phyloP scores from a whole-genome alignment of 2,113 vertebrate species.

The Albula glossodonta region DNA sequence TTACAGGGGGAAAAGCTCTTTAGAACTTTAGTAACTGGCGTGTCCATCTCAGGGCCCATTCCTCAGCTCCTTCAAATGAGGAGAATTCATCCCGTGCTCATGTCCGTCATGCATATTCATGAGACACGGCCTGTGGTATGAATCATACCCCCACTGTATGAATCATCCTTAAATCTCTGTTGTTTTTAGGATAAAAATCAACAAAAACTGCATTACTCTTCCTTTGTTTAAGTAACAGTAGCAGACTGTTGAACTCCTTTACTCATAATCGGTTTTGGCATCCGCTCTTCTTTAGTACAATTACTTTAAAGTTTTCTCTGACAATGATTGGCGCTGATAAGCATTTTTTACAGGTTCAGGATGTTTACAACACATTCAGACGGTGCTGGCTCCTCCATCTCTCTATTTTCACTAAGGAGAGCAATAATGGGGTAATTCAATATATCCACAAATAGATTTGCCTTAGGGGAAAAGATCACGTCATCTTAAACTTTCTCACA shows the following conservation, averaged over 20 bases:
- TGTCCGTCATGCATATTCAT: neutral
- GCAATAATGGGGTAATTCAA: too few relatives aligned
- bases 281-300: neutral
- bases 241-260: neutral
- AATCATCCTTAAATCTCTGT: neutral
- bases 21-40: constrained; percentile 2
- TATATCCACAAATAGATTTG: too few relatives aligned
- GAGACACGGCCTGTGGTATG: neutral
- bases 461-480: too few relatives aligned
- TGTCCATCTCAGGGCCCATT: neutral
- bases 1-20: neutral
- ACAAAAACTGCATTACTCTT: neutral
- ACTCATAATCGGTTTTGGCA: neutral
- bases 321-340: neutral
- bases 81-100: neutral
- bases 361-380: neutral
- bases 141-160: neutral
- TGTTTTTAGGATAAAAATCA: neutral
- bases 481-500: too few relatives aligned
- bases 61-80: neutral
- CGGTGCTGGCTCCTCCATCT: neutral
- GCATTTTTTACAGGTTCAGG: neutral
- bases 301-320: neutral
- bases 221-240: neutral
- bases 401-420: neutral